A percentile compares a stretch with the other conserved stretches of the same genome.
These are phyloP conservation scores for Acronicta aceris DNA, from an alignment of 2,888 invertebrate genomes.

Conservation along the genomic window DNA sequence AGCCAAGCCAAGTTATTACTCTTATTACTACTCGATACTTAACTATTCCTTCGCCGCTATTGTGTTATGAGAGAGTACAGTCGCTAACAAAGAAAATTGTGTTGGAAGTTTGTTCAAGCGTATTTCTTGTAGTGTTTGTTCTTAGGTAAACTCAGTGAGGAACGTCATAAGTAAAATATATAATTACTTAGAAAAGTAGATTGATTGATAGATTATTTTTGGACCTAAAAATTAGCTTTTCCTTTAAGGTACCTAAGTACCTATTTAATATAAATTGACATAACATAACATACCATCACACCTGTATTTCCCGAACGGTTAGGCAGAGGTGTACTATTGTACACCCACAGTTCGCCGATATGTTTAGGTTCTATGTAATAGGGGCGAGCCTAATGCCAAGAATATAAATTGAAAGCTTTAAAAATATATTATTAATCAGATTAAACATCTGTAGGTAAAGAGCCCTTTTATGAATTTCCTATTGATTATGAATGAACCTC, in stretches of 20 bases:
- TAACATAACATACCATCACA: no score
- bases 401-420: not conserved
- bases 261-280: no score
- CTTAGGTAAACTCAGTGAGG: constrained; percentile 8
- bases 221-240: no score
- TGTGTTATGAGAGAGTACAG: constrained; percentile 47
- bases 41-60: constrained; percentile 55
- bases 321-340: no score
- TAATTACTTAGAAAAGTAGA: not conserved
- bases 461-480: constrained; percentile 8
- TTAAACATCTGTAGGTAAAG: not conserved
- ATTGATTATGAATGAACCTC: constrained; percentile 18
- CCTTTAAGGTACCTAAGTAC: no score
- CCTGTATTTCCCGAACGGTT: no score
- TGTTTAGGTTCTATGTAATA: no score
- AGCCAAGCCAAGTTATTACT: constrained; percentile 56
- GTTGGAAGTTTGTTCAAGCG: constrained; percentile 34
- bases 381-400: no score
- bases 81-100: constrained; percentile 46
- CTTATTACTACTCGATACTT: constrained; percentile 53
- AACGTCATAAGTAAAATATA: constrained; percentile 7
- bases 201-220: no score
- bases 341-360: no score
- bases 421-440: constrained; percentile 1
- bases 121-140: constrained; percentile 24